Evolutionary conservation across 2,888 invertebrate species (phyloP), one percentile per base, ranked within the genome.

Genomic region (Eupithecia vulgata): DNA sequence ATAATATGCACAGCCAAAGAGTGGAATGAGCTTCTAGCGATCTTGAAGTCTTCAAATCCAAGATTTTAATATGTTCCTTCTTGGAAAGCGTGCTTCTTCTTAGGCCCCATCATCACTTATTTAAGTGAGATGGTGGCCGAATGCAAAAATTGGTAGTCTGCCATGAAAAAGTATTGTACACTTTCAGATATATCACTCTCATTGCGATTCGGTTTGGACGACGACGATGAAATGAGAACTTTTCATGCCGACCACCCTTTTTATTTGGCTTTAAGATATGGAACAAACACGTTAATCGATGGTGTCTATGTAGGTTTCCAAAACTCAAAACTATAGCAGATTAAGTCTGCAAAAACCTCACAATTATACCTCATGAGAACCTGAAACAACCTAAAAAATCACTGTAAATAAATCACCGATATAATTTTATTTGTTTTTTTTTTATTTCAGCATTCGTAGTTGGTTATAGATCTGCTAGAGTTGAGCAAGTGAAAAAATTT

Each of bases 371-470:
- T n/a, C 45, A 48, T 12, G 21, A 52, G 12, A 52, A 52, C 52
- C 52, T 52, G 52, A 10, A 21, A 12, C 52, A 52, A 52, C n/a
- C 2, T 1, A 21, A 8, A 21, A 21, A 25, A 25, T 25, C 57
- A 57, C 5, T 21, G 13, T 12, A 21, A 5, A 5, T 25, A 25
- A 25, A 57, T 25, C 57, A 57, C 57, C 13, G 13, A 21, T 25
- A 10, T 57, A 57, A 57, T 57, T 57, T 57, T 25, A 12, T 57
- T 57, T 57, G 12, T 57, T 57, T 25, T 25, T 25, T 25, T 57
- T 57, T 25, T 57, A 57, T 57, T 57, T 57, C 57, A 57, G 57
- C 57, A 57, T 57, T 57, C 57, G 5, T 57, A 25, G 12, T 57
- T 57, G 6, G 25, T 57, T 25, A 57, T 57, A 12, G 57, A 57